These are phyloP conservation scores for Urocolius indicus DNA, from an alignment of 2,113 vertebrate genomes.

Conservation along the genomic window DNA sequence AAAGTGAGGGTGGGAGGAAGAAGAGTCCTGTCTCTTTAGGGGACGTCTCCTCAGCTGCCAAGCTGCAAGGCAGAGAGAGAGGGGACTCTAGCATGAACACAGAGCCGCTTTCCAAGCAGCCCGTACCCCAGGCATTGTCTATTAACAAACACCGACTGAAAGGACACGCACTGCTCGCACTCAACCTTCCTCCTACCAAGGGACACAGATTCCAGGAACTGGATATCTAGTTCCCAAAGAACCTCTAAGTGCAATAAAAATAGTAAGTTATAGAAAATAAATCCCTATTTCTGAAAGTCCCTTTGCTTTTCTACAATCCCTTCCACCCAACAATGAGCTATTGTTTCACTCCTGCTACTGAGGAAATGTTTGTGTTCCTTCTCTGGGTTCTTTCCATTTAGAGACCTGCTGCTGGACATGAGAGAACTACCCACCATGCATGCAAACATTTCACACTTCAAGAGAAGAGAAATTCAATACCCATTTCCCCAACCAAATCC, in stretches of 20 bases:
- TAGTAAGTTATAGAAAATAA: slow-evolving; percentile 27
- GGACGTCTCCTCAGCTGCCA: slow-evolving; percentile 72
- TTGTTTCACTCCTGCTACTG: slow-evolving; percentile 15
- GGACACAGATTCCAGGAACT: neutral
- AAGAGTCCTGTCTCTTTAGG: slow-evolving; percentile 66
- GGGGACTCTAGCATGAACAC: neutral
- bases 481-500: neutral
- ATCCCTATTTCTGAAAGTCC: neutral
- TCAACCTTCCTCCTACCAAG: neutral
- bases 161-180: neutral
- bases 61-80: neutral
- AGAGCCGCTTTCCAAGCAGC: neutral
- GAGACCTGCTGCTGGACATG: neutral
- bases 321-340: slow-evolving; percentile 23
- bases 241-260: neutral
- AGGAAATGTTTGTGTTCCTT: slow-evolving; percentile 38
- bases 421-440: neutral
- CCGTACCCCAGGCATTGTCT: neutral
- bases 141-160: neutral
- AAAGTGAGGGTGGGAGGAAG: slow-evolving; percentile 53
- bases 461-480: neutral
- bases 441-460: neutral
- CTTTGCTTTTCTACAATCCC: neutral
- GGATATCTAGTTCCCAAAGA: neutral
- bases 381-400: neutral